These are phyloP conservation scores for Hypotaenidia okinawae DNA, from an alignment of 2,797 vertebrate genomes.

Conservation along the genomic window DNA sequence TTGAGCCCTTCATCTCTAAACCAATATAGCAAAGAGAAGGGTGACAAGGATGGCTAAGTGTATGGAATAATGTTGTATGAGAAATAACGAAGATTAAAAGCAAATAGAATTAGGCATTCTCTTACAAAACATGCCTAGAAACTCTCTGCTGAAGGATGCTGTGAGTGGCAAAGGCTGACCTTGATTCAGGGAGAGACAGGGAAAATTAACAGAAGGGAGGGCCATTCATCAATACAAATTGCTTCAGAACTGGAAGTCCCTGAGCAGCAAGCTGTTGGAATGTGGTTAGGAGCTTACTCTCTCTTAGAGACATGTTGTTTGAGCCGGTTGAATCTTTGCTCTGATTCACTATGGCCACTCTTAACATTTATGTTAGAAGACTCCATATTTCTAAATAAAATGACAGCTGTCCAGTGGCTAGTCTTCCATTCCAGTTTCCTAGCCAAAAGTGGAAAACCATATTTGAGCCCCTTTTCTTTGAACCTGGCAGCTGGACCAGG, in stretches of 20 bases:
- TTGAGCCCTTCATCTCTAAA: background rate
- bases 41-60: background rate
- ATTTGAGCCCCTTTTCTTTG: background rate
- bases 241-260: background rate
- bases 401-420: background rate
- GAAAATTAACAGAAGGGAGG: background rate
- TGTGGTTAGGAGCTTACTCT: background rate
- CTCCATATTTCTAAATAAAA: background rate
- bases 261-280: background rate
- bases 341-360: background rate
- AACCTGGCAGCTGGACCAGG: constrained; percentile 35
- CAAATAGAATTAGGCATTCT: background rate
- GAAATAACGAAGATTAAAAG: background rate
- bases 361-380: background rate
- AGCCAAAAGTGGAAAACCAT: background rate
- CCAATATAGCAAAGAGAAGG: background rate
- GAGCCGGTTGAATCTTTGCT: background rate
- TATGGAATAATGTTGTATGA: background rate
- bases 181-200: background rate
- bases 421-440: background rate
- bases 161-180: background rate
- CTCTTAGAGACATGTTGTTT: background rate
- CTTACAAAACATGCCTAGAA: background rate
- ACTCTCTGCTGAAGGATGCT: background rate
- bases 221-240: background rate